A percentile compares a stretch with the other conserved stretches of the same genome.
These are phyloP conservation scores for Colistium nudipinnis DNA, from an alignment of 2,113 vertebrate species.

Conservation along the genomic window DNA sequence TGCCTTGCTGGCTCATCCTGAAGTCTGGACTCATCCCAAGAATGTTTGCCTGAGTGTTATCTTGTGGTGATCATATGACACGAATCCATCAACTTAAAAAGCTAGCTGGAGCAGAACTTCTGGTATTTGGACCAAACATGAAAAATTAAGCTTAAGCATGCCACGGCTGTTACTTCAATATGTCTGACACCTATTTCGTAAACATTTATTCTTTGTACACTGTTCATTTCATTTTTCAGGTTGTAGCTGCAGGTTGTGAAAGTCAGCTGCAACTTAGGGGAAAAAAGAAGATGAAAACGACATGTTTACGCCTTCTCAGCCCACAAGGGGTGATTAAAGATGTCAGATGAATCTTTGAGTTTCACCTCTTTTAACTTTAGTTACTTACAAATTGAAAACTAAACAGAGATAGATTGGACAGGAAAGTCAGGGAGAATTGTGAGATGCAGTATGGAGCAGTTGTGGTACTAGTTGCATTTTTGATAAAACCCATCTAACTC, in stretches of 20 bases:
- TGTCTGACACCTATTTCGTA: neutral
- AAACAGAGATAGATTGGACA: neutral
- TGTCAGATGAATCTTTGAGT: neutral
- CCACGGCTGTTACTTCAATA: neutral
- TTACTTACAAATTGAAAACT: neutral
- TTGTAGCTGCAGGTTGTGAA: neutral
- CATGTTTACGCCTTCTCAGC: neutral
- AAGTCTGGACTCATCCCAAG: neutral
- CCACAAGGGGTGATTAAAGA: neutral
- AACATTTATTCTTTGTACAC: neutral
- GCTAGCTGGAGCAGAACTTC: neutral
- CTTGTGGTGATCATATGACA: neutral
- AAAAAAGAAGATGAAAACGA: neutral
- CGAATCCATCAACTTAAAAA: neutral
- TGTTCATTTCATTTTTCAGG: neutral
- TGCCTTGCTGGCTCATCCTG: neutral
- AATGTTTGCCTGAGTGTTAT: neutral
- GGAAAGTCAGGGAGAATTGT: neutral
- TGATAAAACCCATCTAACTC: neutral
- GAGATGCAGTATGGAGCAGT: neutral
- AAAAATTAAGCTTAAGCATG: neutral
- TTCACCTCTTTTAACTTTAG: neutral
- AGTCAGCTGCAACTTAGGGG: neutral
- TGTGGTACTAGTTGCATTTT: neutral
- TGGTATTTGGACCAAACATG: slow-evolving; percentile 1